Percentiles rank a stretch among this genome's conserved stretches.
Evolutionary conservation across 2,888 invertebrate genomes (phyloP).

Genomic region (Eupeodes luniger): DNA sequence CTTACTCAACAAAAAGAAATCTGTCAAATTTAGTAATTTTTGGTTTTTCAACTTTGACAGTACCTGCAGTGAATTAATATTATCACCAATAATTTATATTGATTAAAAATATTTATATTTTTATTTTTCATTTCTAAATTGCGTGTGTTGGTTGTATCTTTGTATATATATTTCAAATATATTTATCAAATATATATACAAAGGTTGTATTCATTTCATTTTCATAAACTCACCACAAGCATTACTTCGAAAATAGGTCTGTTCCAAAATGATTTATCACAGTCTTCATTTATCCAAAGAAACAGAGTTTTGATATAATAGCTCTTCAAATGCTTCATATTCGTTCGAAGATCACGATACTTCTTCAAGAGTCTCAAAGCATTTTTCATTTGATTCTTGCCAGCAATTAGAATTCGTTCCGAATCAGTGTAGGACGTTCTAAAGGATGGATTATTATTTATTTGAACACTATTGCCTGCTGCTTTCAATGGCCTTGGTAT

Average conservation of each 20-base stretch:
- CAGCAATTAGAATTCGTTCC: constrained; percentile 20
- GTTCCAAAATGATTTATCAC: constrained; percentile 2
- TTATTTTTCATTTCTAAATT: no score
- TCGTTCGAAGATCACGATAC: constrained; percentile 17
- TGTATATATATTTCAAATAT: no score
- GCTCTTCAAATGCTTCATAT: constrained; percentile 38
- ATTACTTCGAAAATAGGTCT: constrained; percentile 24
- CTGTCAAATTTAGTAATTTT: no score
- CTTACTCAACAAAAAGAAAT: no score
- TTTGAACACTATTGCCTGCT: not conserved
- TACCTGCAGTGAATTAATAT: no score
- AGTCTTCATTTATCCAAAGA: constrained; percentile 29
- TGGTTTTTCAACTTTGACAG: no score
- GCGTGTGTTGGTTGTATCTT: no score
- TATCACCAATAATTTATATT: no score
- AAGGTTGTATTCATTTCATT: no score
- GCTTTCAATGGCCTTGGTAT: constrained; percentile 42
- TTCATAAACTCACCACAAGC: constrained; percentile 14
- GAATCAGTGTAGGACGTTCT: constrained; percentile 21
- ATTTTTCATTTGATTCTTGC: constrained; percentile 13
- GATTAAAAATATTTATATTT: no score
- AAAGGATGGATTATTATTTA: constrained; percentile 37
- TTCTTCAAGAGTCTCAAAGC: constrained; percentile 36
- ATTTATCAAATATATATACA: no score
- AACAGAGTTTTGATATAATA: constrained; percentile 56